Conservation (phyloP, 1,140 invertebrate genomes). For the Saccostrea cuccullata region DNA sequence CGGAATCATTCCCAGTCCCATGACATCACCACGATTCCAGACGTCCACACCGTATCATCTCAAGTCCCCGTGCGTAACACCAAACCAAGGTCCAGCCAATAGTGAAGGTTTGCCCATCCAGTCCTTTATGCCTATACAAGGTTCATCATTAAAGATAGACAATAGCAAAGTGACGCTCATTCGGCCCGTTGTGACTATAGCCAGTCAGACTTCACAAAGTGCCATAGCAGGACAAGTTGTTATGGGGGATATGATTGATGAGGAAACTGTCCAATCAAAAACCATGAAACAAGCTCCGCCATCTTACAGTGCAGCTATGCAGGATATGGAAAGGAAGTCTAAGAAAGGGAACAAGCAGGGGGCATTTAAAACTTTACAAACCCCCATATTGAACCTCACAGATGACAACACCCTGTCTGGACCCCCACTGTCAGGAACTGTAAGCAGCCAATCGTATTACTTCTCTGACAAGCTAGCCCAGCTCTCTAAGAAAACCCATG, state of each 20-base stretch:
- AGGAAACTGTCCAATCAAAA: conserved; percentile 3
- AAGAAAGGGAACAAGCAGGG: conserved; percentile 36
- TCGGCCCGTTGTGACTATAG: conserved; percentile 58
- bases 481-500: conserved; percentile 20
- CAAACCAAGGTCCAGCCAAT: conserved; percentile 43
- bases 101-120: conserved; percentile 38
- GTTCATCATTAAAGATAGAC: conserved; percentile 50
- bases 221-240: conserved; percentile 24
- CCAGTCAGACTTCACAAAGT: conserved; percentile 41
- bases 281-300: conserved; percentile 38
- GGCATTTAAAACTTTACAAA: conserved; percentile 32
- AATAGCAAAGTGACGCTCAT: conserved; percentile 57
- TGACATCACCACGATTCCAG: conserved; percentile 51
- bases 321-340: conserved; percentile 18
- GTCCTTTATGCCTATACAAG: conserved; percentile 65
- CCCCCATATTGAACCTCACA: background rate
- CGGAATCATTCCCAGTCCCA: conserved; percentile 44
- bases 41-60: conserved; percentile 53
- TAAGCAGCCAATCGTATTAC: background rate
- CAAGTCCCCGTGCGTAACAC: conserved; percentile 38
- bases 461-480: conserved; percentile 26
- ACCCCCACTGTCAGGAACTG: background rate
- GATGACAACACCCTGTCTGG: background rate
- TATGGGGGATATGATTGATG: conserved; percentile 28
- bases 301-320: conserved; percentile 50